Conservation (phyloP, 2,888 invertebrate genomes). For the Zaprionus lineosus region DNA sequence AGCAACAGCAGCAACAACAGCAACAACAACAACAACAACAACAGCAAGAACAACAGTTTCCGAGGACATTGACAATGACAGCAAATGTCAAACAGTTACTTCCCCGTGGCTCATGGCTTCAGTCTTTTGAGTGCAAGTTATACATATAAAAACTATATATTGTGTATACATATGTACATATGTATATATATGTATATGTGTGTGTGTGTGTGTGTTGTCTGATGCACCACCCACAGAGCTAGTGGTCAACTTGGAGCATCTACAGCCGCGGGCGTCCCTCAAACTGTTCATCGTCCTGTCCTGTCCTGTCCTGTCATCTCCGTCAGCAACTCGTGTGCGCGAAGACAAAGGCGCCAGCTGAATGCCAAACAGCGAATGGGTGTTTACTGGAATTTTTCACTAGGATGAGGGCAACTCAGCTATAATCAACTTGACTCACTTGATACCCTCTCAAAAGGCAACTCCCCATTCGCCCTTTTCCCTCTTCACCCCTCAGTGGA, state of each 20-base stretch:
- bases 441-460: too few species aligned
- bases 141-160: background rate
- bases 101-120: conserved; percentile 28
- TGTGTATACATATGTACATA: background rate
- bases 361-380: conserved; percentile 5
- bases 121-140: conserved; percentile 41
- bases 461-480: too few species aligned
- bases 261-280: conserved; percentile 4
- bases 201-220: conserved; percentile 5
- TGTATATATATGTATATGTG: background rate
- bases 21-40: conserved; percentile 3
- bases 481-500: too few species aligned
- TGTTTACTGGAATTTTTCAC: conserved; percentile 7
- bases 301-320: conserved; percentile 32
- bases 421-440: background rate
- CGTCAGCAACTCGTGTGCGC: conserved; percentile 48
- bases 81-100: conserved; percentile 70
- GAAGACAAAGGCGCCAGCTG: conserved; percentile 41
- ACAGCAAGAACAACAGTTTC: conserved; percentile 36
- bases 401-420: background rate
- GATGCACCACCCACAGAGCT: too few species aligned
- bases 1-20: conserved; percentile 11
- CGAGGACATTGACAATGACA: conserved; percentile 67
- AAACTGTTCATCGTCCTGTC: conserved; percentile 10
- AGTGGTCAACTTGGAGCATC: too few species aligned